Evolutionary conservation across 2,888 invertebrate genomes (phyloP).

Genomic region (Kuschelorhynchus macadamiae): DNA sequence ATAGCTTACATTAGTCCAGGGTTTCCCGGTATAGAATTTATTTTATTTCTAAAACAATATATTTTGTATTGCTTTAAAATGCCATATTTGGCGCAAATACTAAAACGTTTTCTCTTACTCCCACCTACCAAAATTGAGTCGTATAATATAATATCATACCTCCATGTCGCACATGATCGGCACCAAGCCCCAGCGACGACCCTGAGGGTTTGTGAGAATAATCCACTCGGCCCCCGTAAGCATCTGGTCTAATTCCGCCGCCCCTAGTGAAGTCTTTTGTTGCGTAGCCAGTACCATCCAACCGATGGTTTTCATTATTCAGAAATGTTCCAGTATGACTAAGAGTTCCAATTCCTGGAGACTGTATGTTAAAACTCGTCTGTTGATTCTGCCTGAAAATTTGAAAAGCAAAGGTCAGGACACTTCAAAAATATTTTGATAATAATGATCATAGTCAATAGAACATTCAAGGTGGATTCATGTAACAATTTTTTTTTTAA

Average conservation of each 20-base stretch:
- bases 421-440: too few relatives aligned
- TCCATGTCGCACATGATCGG: conserved; percentile 51
- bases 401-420: too few relatives aligned
- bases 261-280: conserved; percentile 55
- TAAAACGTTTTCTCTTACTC: too few relatives aligned
- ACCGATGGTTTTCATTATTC: conserved; percentile 52
- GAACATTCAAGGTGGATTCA: too few relatives aligned
- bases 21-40: too few relatives aligned
- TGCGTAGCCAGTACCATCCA: conserved; percentile 56
- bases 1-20: too few relatives aligned
- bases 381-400: conserved; percentile 9
- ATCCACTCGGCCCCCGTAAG: conserved; percentile 55
- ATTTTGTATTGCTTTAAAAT: too few relatives aligned
- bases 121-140: too few relatives aligned
- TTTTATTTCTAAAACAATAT: too few relatives aligned
- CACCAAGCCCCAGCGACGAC: conserved; percentile 54
- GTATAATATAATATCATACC: conserved; percentile 18
- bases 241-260: conserved; percentile 54
- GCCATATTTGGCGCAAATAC: too few relatives aligned
- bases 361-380: conserved; percentile 5
- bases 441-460: too few relatives aligned
- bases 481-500: too few relatives aligned
- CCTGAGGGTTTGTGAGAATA: conserved; percentile 57
- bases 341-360: conserved; percentile 33
- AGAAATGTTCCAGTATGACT: conserved; percentile 56